Conservation (phyloP, 2,888 invertebrate species). For the Zaprionus obscuricornis region DNA sequence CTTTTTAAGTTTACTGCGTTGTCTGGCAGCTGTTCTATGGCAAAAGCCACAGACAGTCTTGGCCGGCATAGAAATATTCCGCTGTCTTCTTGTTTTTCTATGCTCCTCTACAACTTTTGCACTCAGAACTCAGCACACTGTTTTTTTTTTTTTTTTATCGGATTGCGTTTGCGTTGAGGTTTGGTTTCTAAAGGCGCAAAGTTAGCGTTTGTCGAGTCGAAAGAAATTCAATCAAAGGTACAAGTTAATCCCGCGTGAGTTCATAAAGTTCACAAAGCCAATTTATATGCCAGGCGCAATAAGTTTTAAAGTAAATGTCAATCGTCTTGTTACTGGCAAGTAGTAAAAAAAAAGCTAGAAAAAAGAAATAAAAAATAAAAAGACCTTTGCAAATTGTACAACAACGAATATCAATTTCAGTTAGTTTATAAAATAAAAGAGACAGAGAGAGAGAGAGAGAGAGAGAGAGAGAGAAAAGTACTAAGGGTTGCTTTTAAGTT, state of each 20-base stretch:
- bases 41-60: constrained; percentile 43
- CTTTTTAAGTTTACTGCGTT: constrained; percentile 28
- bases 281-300: constrained; percentile 62
- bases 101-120: constrained; percentile 36
- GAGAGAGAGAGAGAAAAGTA: too few relatives aligned
- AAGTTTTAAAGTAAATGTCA: constrained; percentile 40
- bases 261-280: constrained; percentile 78
- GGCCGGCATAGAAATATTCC: constrained; percentile 44
- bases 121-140: constrained; percentile 27
- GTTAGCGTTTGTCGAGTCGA: constrained; percentile 37
- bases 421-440: too few relatives aligned
- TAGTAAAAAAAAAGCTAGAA: constrained; percentile 4
- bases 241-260: constrained; percentile 80
- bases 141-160: constrained; percentile 73
- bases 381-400: too few relatives aligned
- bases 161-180: constrained; percentile 44
- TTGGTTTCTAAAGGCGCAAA: constrained; percentile 31
- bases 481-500: too few relatives aligned
- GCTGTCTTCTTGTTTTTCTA: constrained; percentile 10
- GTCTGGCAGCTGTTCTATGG: constrained; percentile 70
- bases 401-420: constrained; percentile 42
- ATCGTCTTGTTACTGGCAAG: constrained; percentile 19
- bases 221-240: constrained; percentile 79
- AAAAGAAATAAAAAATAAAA: constrained; percentile 11
- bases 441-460: too few relatives aligned